A percentile compares a stretch with the other conserved stretches of the same genome.
phyloP scores from a whole-genome alignment of 2,797 vertebrate genomes.

The Scolopax rusticola region DNA sequence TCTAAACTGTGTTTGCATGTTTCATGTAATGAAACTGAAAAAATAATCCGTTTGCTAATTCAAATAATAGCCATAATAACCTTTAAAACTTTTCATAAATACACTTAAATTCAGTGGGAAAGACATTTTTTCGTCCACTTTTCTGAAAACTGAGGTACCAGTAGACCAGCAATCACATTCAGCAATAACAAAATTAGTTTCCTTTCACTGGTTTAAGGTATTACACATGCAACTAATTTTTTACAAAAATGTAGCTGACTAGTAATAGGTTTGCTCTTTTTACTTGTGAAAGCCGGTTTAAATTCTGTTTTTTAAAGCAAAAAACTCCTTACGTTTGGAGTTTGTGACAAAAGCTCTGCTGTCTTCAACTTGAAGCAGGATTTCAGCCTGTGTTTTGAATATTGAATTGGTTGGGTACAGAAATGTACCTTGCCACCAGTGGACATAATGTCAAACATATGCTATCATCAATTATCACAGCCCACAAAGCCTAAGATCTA shows the following conservation, averaged over 20 bases:
- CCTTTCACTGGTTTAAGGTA: background rate
- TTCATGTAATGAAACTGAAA: background rate
- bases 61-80: background rate
- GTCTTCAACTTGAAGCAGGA: background rate
- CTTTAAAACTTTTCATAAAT: background rate
- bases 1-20: background rate
- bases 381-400: background rate
- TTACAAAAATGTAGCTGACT: background rate
- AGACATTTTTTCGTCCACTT: background rate
- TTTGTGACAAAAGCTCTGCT: background rate
- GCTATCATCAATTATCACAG: background rate
- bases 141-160: background rate
- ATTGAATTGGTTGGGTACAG: background rate
- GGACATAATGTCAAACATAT: background rate
- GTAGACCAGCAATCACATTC: background rate
- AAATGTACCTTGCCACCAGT: background rate
- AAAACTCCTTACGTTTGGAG: background rate
- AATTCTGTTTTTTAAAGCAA: background rate
- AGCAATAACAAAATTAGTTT: background rate
- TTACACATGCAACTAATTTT: background rate
- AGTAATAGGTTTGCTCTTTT: background rate
- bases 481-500: background rate
- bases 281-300: rapidly evolving
- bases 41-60: background rate
- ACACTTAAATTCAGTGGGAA: background rate